A percentile compares a stretch with the other conserved stretches of the same genome.
Conservation (phyloP, 64 coral and sea anemone species). For the Dendronephthya gigantea region DNA sequence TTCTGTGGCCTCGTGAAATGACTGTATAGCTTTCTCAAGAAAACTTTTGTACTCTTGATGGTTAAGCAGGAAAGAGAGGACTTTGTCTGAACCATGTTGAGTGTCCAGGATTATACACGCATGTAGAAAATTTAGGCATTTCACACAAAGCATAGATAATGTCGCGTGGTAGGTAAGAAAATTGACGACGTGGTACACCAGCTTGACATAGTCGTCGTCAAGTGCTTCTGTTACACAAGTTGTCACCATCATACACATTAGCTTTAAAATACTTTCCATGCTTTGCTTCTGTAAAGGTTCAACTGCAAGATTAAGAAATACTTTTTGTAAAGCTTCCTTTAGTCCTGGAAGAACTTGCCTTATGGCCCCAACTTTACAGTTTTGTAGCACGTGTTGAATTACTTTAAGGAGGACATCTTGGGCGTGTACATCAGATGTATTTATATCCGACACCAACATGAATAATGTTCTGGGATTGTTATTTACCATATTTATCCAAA, state of each 20-base stretch:
- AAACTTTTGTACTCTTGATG: not conserved
- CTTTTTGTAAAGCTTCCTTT: not conserved
- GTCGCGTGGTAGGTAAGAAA: not conserved
- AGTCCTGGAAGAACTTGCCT: not conserved
- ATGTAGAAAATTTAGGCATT: not conserved
- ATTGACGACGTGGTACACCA: not conserved
- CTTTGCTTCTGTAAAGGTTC: not conserved
- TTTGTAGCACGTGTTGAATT: not conserved
- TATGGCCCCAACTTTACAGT: not conserved
- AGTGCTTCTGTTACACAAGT: not conserved
- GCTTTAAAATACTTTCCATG: not conserved
- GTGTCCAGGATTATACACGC: not conserved
- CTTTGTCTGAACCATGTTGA: not conserved
- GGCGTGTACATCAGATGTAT: not conserved
- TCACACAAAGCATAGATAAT: not conserved
- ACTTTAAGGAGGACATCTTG: not conserved
- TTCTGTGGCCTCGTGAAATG: not conserved
- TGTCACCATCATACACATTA: not conserved
- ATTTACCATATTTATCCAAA: not conserved
- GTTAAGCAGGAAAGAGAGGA: not conserved
- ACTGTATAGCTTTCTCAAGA: not conserved
- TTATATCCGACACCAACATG: not conserved
- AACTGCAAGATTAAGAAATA: not conserved
- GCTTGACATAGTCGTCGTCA: not conserved
- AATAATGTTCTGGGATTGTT: not conserved